Percentiles rank a stretch among this genome's conserved stretches.
These are phyloP conservation scores for Merops nubicus DNA, from an alignment of 2,113 vertebrate species.

Conservation along the genomic window DNA sequence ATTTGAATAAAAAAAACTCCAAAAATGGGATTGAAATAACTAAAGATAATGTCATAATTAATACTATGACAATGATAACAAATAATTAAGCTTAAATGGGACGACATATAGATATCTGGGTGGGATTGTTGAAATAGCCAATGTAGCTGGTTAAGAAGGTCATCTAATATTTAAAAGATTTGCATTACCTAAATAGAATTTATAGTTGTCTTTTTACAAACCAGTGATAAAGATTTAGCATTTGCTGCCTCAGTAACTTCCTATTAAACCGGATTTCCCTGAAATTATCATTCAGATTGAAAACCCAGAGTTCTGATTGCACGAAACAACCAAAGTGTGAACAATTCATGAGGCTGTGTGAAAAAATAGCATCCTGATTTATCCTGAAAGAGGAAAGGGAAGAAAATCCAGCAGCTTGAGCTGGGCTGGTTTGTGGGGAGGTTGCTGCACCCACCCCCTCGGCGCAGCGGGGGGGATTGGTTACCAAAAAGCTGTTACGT, in stretches of 20 bases:
- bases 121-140: not conserved
- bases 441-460: conserved; percentile 10
- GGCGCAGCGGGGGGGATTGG: conserved; percentile 40
- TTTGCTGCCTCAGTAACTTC: conserved; percentile 62
- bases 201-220: conserved; percentile 11
- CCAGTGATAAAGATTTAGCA: conserved; percentile 24
- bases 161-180: conserved; percentile 14
- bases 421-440: conserved; percentile 36
- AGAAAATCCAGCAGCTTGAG: conserved; percentile 40
- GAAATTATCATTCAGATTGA: conserved; percentile 75
- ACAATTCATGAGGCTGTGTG: conserved; percentile 59
- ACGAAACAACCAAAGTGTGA: conserved; percentile 71
- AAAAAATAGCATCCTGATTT: not conserved
- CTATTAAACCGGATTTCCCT: conserved; percentile 68
- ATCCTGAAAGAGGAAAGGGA: conserved; percentile 44
- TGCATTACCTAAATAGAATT: conserved; percentile 20
- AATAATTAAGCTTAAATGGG: not conserved
- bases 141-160: not conserved
- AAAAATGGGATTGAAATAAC: not conserved
- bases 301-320: conserved; percentile 59
- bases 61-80: not conserved
- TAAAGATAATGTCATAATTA: not conserved
- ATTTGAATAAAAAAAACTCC: not conserved
- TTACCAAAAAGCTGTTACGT: conserved; percentile 55
- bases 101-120: not conserved